Percentiles rank a stretch among this genome's conserved stretches.
Conservation (phyloP, 1,140 invertebrate species). For the Platyscapa corneri region DNA sequence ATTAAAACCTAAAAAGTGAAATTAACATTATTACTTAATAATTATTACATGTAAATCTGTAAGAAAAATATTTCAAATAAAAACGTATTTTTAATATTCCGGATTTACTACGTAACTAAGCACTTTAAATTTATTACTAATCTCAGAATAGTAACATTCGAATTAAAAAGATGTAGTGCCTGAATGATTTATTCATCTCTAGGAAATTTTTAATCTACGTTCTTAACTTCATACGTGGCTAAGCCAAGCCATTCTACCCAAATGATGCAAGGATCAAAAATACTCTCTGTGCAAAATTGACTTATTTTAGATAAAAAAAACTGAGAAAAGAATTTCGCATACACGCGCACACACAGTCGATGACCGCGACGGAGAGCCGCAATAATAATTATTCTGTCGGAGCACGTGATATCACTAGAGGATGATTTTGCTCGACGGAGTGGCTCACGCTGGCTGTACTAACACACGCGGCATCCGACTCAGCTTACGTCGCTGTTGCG, state of each 20-base stretch:
- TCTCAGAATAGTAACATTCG: too few species aligned
- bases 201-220: neutral
- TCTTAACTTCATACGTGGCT: neutral
- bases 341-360: slow-evolving; percentile 24
- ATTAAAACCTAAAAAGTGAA: too few species aligned
- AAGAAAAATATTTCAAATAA: too few species aligned
- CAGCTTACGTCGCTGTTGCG: neutral
- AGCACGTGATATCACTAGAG: slow-evolving; percentile 42
- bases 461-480: neutral
- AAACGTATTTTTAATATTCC: too few species aligned
- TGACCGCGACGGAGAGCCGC: slow-evolving; percentile 19
- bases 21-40: too few species aligned
- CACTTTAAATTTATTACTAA: too few species aligned
- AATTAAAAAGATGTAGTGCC: too few species aligned
- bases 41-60: too few species aligned
- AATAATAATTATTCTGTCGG: slow-evolving; percentile 40
- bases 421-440: slow-evolving; percentile 20
- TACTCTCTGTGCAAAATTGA: neutral
- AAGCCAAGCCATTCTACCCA: neutral
- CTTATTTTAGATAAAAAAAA: neutral
- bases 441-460: slow-evolving; percentile 2
- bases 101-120: too few species aligned
- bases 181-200: neutral
- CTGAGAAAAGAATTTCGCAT: neutral
- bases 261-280: neutral